These are phyloP conservation scores for Numida meleagris DNA, from an alignment of 2,113 vertebrate genomes.

Conservation along the genomic window DNA sequence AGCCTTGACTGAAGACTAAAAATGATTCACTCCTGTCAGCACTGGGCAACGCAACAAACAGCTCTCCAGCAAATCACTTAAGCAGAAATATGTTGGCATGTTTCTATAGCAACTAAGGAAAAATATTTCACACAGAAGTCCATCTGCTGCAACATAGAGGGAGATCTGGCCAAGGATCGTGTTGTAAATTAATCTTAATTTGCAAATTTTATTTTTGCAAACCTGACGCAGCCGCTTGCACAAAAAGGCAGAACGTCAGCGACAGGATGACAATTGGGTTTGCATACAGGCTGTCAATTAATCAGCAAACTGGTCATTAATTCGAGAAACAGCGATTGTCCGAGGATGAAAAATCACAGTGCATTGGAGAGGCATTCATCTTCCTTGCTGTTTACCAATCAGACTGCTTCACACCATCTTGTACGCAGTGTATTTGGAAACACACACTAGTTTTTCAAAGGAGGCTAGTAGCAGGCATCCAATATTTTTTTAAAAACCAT, in stretches of 20 bases:
- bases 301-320: not conserved
- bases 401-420: conserved; percentile 59
- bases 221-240: not conserved
- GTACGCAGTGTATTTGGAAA: conserved; percentile 52
- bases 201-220: conserved; percentile 72
- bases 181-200: conserved; percentile 77
- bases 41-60: conserved; percentile 77
- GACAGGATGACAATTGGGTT: not conserved
- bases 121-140: conserved; percentile 83
- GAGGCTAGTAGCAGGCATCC: not conserved
- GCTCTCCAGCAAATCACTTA: conserved; percentile 77
- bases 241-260: not conserved
- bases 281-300: not conserved
- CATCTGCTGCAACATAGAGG: conserved; percentile 79
- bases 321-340: not conserved
- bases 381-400: conserved; percentile 45
- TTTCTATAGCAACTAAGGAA: conserved; percentile 83
- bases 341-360: not conserved
- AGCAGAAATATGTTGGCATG: conserved; percentile 80
- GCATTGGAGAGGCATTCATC: conserved; percentile 22
- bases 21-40: conserved; percentile 74
- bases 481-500: not conserved
- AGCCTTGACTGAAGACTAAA: conserved; percentile 67
- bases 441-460: conserved; percentile 25
- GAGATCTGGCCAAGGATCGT: conserved; percentile 73